Evolutionary conservation across 2,113 vertebrate genomes (phyloP).

Genomic region (Petaurus breviceps): DNA sequence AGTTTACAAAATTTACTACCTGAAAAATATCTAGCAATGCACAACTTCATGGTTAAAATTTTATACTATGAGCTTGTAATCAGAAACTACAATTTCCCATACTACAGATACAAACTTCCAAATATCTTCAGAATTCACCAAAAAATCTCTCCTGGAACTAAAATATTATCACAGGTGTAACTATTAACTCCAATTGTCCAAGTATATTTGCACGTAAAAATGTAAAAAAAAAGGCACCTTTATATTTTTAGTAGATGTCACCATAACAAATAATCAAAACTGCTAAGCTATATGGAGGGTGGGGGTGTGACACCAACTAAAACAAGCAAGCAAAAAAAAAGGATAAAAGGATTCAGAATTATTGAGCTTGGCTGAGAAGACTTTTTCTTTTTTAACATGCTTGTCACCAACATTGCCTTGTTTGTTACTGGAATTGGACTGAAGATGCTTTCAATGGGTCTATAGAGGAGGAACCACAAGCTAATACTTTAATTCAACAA

Average conservation of each 20-base stretch:
- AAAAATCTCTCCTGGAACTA: not conserved
- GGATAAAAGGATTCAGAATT: not conserved
- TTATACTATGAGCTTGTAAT: not conserved
- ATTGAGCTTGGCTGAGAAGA: not conserved
- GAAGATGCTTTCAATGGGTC: not conserved
- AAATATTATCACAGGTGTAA: not conserved
- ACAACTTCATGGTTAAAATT: not conserved
- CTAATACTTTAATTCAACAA: not conserved
- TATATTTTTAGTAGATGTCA: not conserved
- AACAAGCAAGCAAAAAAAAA: no score
- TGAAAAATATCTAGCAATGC: not conserved
- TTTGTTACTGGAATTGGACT: not conserved
- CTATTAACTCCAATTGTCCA: not conserved
- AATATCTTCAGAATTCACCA: not conserved
- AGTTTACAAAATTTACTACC: not conserved
- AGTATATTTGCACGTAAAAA: not conserved
- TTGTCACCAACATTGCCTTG: not conserved
- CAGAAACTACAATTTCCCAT: not conserved
- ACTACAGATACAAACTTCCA: not conserved
- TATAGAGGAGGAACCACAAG: not conserved
- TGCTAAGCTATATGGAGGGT: not conserved
- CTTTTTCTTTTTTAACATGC: no score
- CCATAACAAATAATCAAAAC: not conserved
- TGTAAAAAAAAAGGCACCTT: not conserved
- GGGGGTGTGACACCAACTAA: no score